A percentile compares a stretch with the other conserved stretches of the same genome.
phyloP scores from a whole-genome alignment of 2,888 invertebrate genomes.

The Microchrysa polita region DNA sequence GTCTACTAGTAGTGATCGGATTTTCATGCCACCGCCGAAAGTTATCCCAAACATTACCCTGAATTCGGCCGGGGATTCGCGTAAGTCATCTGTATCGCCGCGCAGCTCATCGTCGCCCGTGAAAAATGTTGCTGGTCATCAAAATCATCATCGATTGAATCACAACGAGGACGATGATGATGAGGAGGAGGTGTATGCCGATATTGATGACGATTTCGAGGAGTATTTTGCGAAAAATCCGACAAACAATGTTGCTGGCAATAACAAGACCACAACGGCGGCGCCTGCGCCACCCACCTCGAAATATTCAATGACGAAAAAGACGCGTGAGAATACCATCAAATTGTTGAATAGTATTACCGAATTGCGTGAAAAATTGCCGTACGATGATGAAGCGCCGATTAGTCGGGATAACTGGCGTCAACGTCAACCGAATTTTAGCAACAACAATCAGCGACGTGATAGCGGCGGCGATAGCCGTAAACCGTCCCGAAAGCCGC shows the following conservation, averaged over 20 bases:
- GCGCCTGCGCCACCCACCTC: no score
- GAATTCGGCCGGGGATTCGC: conserved; percentile 16
- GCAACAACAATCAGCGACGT: background rate
- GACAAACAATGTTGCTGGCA: no score
- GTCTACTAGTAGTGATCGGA: conserved; percentile 5
- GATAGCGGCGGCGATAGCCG: background rate
- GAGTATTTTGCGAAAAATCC: conserved; percentile 20
- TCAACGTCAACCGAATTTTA: conserved; percentile 51
- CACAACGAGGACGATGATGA: conserved; percentile 15
- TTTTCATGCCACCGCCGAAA: conserved; percentile 17
- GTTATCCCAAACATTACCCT: background rate
- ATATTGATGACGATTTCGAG: conserved; percentile 46
- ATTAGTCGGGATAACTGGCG: background rate
- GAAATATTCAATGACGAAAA: conserved; percentile 30
- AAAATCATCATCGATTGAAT: background rate
- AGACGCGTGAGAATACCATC: conserved; percentile 32
- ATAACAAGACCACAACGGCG: conserved; percentile 37
- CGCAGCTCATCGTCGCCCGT: background rate
- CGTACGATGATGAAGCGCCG: conserved; percentile 54
- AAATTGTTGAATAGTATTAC: conserved; percentile 62
- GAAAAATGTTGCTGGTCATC: conserved; percentile 22
- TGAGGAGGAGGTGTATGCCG: conserved; percentile 46
- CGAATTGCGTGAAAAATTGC: conserved; percentile 64
- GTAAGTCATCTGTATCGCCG: conserved; percentile 17
- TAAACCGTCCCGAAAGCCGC: background rate